phyloP scores from a whole-genome alignment of 2,113 vertebrate genomes.

The Halcyon malimbica region DNA sequence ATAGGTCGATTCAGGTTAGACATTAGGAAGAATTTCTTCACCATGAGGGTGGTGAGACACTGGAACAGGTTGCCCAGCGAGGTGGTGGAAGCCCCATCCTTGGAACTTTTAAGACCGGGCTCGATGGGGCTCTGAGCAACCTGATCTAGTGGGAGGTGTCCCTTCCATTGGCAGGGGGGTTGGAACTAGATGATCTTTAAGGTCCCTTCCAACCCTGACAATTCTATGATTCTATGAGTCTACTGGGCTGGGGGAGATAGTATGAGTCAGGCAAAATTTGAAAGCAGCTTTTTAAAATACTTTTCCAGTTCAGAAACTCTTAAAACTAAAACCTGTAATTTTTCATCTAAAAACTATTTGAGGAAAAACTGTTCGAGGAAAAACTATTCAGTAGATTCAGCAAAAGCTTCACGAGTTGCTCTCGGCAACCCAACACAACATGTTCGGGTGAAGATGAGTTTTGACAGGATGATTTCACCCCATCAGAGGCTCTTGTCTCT shows the following conservation, averaged over 20 bases:
- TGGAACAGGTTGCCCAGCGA: too few species aligned
- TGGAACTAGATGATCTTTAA: too few species aligned
- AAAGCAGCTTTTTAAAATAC: not conserved
- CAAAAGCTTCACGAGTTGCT: slow-evolving; percentile 13
- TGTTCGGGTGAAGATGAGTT: not conserved
- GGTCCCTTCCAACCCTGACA: too few species aligned
- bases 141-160: too few species aligned
- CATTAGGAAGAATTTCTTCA: too few species aligned
- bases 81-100: too few species aligned
- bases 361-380: not conserved
- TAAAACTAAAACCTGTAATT: not conserved
- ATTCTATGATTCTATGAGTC: too few species aligned
- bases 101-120: too few species aligned
- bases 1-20: too few species aligned
- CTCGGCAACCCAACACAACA: not conserved
- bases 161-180: too few species aligned
- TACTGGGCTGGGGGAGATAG: not conserved
- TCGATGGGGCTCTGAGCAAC: too few species aligned
- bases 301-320: not conserved
- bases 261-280: not conserved
- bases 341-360: not conserved
- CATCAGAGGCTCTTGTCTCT: not conserved
- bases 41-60: too few species aligned
- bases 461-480: not conserved
- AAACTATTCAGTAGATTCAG: not conserved